Conservation (phyloP, 2,797 vertebrate genomes). For the Choloepus didactylus region DNA sequence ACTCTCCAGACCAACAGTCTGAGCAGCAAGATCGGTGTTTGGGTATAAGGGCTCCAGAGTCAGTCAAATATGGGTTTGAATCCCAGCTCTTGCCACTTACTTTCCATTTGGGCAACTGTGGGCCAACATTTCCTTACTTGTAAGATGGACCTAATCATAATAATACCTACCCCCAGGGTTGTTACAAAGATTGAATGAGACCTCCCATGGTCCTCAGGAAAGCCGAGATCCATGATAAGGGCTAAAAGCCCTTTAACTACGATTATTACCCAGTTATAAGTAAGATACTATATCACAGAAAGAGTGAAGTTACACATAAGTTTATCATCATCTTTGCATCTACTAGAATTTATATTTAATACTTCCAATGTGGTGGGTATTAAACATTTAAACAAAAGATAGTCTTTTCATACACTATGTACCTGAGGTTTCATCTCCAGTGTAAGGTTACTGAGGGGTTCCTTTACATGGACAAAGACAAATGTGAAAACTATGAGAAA, state of each 20-base stretch:
- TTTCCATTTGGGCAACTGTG: not conserved
- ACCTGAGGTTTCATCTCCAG: constrained; percentile 40
- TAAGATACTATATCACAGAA: constrained; percentile 8
- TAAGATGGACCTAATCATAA: not conserved
- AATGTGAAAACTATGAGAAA: constrained; percentile 65
- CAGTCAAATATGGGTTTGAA: not conserved
- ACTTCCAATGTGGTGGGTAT: not conserved
- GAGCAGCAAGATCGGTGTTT: not conserved
- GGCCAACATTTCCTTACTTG: constrained; percentile 36
- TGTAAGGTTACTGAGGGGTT: not conserved
- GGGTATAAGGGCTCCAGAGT: not conserved
- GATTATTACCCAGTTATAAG: not conserved
- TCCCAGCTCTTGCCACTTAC: not conserved
- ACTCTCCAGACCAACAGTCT: not conserved
- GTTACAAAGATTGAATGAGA: constrained; percentile 47
- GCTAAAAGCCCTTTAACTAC: not conserved
- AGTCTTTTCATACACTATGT: constrained; percentile 33
- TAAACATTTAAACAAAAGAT: constrained; percentile 41
- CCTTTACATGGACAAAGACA: constrained; percentile 44
- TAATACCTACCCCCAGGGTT: not conserved
- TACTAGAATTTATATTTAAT: constrained; percentile 40
- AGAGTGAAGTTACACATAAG: not conserved
- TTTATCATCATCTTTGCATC: constrained; percentile 27
- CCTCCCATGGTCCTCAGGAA: not conserved
- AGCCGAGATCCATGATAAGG: not conserved